phyloP scores from a whole-genome alignment of 1,140 invertebrate genomes.

The Aphaenogaster rudis region DNA sequence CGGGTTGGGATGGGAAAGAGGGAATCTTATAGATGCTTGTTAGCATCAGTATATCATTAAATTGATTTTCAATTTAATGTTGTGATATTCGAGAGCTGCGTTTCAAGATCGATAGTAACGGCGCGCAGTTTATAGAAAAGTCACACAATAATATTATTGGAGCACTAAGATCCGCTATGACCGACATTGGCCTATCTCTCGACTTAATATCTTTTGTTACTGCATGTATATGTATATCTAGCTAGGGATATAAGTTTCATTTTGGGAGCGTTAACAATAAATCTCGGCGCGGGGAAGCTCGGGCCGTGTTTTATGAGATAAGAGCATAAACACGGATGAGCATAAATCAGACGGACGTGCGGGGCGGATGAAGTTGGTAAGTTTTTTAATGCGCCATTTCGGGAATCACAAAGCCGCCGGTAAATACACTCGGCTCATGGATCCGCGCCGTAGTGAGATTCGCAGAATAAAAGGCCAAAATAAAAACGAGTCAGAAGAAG shows the following conservation, averaged over 20 bases:
- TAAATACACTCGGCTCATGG: slow-evolving; percentile 26
- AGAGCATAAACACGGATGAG: slow-evolving; percentile 34
- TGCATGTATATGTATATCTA: not conserved
- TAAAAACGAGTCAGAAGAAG: slow-evolving; percentile 35
- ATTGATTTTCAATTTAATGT: no score
- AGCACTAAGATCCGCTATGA: no score
- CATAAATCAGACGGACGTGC: slow-evolving; percentile 17
- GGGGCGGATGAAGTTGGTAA: slow-evolving; percentile 25
- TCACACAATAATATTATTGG: no score
- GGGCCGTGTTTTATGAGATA: not conserved
- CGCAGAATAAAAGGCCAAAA: slow-evolving; percentile 35
- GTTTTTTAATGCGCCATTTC: slow-evolving; percentile 33
- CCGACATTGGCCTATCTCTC: no score
- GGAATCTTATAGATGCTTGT: no score
- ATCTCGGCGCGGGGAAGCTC: not conserved
- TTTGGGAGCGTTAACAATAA: not conserved
- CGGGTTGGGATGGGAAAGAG: no score
- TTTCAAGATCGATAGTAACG: no score
- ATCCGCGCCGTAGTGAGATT: not conserved
- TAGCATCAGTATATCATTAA: no score
- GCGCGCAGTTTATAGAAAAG: no score
- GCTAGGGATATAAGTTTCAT: not conserved
- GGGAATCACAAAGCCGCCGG: slow-evolving; percentile 4
- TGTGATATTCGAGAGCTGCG: no score
- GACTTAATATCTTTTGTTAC: not conserved